Conservation (phyloP, 2,888 invertebrate genomes). For the Pocota personata region DNA sequence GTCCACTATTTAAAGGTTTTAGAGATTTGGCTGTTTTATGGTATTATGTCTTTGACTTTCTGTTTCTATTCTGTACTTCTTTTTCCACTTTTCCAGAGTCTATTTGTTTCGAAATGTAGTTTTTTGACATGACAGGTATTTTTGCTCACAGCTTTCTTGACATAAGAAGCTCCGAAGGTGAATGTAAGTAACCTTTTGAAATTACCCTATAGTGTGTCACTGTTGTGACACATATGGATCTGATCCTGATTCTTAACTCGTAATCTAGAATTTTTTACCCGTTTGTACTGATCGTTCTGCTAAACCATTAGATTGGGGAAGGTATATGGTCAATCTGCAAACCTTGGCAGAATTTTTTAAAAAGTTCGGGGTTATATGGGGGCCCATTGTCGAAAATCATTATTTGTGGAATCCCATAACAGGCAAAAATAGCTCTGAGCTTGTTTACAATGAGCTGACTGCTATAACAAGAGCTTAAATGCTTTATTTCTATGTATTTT, state of each 20-base stretch:
- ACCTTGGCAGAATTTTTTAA: background rate
- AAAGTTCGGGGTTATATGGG: too few species aligned
- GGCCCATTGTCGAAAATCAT: too few species aligned
- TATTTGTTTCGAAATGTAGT: conserved; percentile 8
- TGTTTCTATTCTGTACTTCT: conserved; percentile 1
- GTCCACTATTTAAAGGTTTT: too few species aligned
- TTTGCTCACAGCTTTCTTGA: conserved; percentile 22
- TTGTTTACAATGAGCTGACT: too few species aligned
- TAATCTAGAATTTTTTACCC: background rate
- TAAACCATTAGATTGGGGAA: background rate
- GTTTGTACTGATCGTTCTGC: too few species aligned
- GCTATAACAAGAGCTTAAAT: background rate
- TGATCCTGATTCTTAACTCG: background rate
- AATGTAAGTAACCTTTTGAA: conserved; percentile 7
- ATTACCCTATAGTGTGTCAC: conserved; percentile 8
- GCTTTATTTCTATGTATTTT: conserved; percentile 12
- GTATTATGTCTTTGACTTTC: conserved; percentile 4
- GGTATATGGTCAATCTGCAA: background rate
- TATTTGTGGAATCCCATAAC: too few species aligned
- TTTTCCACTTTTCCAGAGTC: background rate
- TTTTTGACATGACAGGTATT: conserved; percentile 20
- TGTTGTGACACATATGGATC: background rate
- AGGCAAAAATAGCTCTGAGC: too few species aligned
- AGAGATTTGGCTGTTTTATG: conserved; percentile 4
- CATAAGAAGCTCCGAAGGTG: conserved; percentile 28